Evolutionary conservation across 2,113 vertebrate genomes (phyloP).

Genomic region (Scomber scombrus): DNA sequence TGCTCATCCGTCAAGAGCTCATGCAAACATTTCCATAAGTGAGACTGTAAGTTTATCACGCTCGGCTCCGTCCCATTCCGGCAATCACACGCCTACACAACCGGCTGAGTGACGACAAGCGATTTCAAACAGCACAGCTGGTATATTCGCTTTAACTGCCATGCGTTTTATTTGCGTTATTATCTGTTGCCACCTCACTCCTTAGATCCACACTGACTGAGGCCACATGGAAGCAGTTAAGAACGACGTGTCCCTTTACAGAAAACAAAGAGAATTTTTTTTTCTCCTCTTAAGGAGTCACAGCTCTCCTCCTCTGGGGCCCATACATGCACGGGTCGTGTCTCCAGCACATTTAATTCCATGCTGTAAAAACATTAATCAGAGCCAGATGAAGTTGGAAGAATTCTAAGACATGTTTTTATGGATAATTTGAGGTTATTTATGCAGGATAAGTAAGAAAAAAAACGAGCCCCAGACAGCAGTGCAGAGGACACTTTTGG

Average conservation of each 20-base stretch:
- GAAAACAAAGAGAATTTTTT: conserved; percentile 66
- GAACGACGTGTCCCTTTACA: conserved; percentile 70
- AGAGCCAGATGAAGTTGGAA: conserved; percentile 84
- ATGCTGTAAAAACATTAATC: conserved; percentile 85
- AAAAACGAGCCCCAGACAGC: conserved; percentile 73
- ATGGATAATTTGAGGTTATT: conserved; percentile 87
- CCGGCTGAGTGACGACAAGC: conserved; percentile 71
- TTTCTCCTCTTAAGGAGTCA: conserved; percentile 63
- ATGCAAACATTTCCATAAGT: conserved; percentile 78
- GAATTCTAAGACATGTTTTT: conserved; percentile 81
- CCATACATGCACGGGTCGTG: conserved; percentile 71
- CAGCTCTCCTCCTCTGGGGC: conserved; percentile 73
- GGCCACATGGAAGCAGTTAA: conserved; percentile 82
- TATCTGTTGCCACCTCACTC: conserved; percentile 81
- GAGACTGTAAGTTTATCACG: conserved; percentile 66
- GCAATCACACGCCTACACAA: conserved; percentile 63
- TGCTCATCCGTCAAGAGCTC: conserved; percentile 77
- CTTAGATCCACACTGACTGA: conserved; percentile 73
- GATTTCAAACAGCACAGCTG: conserved; percentile 76
- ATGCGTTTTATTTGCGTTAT: conserved; percentile 80
- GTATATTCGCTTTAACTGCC: conserved; percentile 73
- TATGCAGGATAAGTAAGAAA: conserved; percentile 82
- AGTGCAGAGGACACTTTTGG: conserved; percentile 58
- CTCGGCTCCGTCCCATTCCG: conserved; percentile 66
- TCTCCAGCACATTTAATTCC: conserved; percentile 83